Percentiles rank a stretch among this genome's conserved stretches.
phyloP scores from a whole-genome alignment of 2,888 invertebrate genomes.

The Choreutis nemorana region DNA sequence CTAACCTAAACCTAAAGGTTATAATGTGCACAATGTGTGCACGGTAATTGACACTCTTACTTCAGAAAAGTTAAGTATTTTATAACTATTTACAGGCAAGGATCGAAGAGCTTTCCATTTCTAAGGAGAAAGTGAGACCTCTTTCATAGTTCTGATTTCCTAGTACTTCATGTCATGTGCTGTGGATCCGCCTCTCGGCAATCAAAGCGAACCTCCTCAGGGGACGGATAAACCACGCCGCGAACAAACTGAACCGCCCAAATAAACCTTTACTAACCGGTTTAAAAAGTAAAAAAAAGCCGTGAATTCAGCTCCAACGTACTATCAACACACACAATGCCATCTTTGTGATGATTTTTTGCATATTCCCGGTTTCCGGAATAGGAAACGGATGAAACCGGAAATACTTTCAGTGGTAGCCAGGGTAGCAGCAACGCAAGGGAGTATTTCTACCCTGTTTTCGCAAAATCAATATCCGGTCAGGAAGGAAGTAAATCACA shows the following conservation, averaged over 20 bases:
- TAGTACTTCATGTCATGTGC: slow-evolving; percentile 32
- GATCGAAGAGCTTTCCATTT: too few relatives aligned
- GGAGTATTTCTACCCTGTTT: slow-evolving; percentile 10
- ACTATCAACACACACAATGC: too few relatives aligned
- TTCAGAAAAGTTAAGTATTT: too few relatives aligned
- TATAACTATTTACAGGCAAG: too few relatives aligned
- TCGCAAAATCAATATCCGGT: slow-evolving; percentile 31
- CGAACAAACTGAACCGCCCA: slow-evolving; percentile 8
- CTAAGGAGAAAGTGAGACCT: too few relatives aligned
- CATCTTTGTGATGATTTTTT: too few relatives aligned
- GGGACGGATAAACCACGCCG: slow-evolving; percentile 21
- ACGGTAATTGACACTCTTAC: too few relatives aligned
- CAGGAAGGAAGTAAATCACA: slow-evolving; percentile 11
- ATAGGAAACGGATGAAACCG: slow-evolving; percentile 22
- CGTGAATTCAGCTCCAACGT: too few relatives aligned
- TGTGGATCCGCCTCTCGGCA: slow-evolving; percentile 28
- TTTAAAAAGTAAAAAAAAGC: too few relatives aligned
- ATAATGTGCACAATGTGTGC: too few relatives aligned
- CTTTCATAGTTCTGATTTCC: slow-evolving; percentile 22
- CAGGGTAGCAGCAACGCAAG: slow-evolving; percentile 25
- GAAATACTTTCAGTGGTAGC: slow-evolving; percentile 28
- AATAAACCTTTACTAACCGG: too few relatives aligned
- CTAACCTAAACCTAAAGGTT: too few relatives aligned
- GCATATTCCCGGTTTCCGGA: slow-evolving; percentile 12
- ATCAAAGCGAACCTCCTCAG: slow-evolving; percentile 13